A percentile compares a stretch with the other conserved stretches of the same genome.
These are phyloP conservation scores for Tachyglossus aculeatus DNA, from an alignment of 2,797 vertebrate genomes.

Conservation along the genomic window DNA sequence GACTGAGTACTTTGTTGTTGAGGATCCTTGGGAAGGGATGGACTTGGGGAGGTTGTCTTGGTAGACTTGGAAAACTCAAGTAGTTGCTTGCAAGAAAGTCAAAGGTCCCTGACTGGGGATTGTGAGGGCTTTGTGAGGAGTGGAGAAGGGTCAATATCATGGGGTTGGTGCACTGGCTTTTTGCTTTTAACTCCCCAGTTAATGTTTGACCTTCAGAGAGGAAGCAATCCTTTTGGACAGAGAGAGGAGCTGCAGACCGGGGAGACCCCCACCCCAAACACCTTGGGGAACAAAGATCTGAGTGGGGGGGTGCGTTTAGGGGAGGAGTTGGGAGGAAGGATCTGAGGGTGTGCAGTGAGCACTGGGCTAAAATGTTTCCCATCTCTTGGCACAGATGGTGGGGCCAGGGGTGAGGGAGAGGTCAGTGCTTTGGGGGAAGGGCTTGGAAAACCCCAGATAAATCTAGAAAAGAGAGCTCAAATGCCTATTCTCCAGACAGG, in stretches of 20 bases:
- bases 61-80: background rate
- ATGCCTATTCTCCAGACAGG: no score
- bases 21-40: background rate
- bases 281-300: no score
- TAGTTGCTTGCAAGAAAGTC: background rate
- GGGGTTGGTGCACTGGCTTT: background rate
- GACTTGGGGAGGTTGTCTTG: background rate
- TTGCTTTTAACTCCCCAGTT: background rate
- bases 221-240: background rate
- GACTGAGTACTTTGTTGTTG: no score
- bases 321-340: background rate
- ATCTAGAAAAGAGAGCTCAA: no score
- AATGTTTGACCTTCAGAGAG: slow-evolving; percentile 1
- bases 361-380: no score
- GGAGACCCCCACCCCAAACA: no score
- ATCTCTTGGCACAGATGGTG: no score
- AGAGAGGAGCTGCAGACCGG: background rate
- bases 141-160: background rate
- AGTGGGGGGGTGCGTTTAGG: background rate
- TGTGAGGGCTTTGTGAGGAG: background rate
- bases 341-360: no score
- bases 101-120: no score
- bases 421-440: no score
- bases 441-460: no score
- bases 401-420: no score